Conservation (phyloP, 2,797 vertebrate species). For the Ciconia nigra region DNA sequence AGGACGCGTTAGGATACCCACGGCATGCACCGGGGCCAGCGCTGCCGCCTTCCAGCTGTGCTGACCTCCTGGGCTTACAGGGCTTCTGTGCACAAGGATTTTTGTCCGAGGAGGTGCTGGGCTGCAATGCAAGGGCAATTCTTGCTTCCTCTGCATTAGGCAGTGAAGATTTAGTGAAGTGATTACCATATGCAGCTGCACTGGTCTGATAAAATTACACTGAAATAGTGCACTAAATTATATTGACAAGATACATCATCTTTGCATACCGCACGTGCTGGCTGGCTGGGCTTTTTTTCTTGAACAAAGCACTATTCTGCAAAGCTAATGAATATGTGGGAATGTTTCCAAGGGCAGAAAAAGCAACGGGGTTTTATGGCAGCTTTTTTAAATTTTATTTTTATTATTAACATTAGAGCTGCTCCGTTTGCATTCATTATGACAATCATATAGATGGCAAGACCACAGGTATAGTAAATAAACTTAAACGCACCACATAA, state of each 20-base stretch:
- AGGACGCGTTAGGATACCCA: neutral
- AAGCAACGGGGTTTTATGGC: neutral
- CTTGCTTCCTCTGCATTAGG: neutral
- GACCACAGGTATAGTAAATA: neutral
- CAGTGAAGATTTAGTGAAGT: neutral
- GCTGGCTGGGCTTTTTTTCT: neutral
- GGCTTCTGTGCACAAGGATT: neutral
- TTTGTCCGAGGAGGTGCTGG: neutral
- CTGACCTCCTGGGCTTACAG: neutral
- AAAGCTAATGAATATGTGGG: neutral
- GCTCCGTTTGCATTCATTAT: neutral
- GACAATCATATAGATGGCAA: neutral
- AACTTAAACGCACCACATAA: neutral
- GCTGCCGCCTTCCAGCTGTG: neutral
- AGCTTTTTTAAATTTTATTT: neutral
- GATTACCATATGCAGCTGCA: neutral
- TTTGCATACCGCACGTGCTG: neutral
- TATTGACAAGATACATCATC: neutral
- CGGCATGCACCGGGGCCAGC: neutral
- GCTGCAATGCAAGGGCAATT: neutral
- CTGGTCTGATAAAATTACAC: neutral
- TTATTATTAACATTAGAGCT: neutral
- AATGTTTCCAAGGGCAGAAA: neutral
- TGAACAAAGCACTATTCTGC: slow-evolving; percentile 1
- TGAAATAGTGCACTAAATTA: neutral